Evolutionary conservation across 2,797 vertebrate species (phyloP), one percentile per base, ranked within the genome.

Genomic region (Poliocrania exsul): DNA sequence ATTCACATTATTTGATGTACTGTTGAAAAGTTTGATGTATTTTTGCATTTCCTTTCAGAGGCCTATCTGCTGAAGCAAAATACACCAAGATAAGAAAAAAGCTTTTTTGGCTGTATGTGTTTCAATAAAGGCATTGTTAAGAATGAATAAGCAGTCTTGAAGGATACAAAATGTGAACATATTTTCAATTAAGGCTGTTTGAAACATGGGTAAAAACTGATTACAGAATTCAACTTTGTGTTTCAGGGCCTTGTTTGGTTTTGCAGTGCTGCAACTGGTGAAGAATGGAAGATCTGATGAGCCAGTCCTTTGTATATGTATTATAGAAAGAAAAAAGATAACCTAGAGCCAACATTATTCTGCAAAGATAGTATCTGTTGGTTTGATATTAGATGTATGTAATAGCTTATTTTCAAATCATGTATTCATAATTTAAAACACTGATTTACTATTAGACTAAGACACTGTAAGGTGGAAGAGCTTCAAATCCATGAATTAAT

Each of bases 61-160:
- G 65, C 35, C 56, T 87, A 61, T 92, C 75, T 88, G 33, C 80
- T 92, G 44, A 69, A 90, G 83, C 67, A 93, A 92, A 81, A 89
- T 78, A 73, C 60, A 83, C 61, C 47, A 53, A 95, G 93, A 95
- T 83, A 97, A 93, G 57, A 92, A 71, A 77, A 90, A 75, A 78
- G 54, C 42, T 56, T 80, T 95, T 95, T 81, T 88, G 85, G 80
- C 61, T 74, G 49, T 65, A n/a, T 58, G 6, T 53, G 60, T 90
- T 94, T 97, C 92, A 93, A 67, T 91, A 73, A 84, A 44, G 71
- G 64, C 90, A 83, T 95, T 96, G 85, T 96, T 94, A 86, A 61
- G 64, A 77, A n/a, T 29, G 84, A 64, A 86, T 88, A 97, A 93
- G 84, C 69, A 83, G 50, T 73, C 61, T 60, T 49, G 2, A 46